These are phyloP conservation scores for Python bivittatus DNA, from an alignment of 2,113 vertebrate genomes.

Conservation along the genomic window DNA sequence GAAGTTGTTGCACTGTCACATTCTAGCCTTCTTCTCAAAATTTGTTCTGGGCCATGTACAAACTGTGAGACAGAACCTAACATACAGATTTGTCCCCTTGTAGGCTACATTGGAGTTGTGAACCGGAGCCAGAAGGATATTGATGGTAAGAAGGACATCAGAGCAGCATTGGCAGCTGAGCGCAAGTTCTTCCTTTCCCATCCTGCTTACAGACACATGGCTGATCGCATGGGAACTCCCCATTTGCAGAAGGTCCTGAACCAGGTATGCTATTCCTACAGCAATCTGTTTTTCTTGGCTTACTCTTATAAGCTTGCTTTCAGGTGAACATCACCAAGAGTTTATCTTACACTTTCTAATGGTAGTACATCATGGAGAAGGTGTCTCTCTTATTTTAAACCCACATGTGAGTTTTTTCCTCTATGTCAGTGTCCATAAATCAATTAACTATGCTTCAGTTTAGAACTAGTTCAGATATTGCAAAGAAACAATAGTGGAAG, in stretches of 20 bases:
- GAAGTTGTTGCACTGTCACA: not conserved
- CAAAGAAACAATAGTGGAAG: not conserved
- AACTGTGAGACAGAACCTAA: not conserved
- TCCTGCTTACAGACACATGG: constrained; percentile 91
- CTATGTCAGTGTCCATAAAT: not conserved
- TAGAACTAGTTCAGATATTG: not conserved
- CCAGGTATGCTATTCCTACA: constrained; percentile 76
- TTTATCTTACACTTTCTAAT: not conserved
- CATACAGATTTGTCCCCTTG: not conserved
- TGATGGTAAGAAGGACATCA: constrained; percentile 93
- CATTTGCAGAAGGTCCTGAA: constrained; percentile 93
- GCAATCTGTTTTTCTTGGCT: not conserved
- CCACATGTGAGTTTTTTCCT: not conserved
- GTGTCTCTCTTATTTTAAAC: not conserved
- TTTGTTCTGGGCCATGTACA: not conserved
- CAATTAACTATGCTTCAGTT: not conserved
- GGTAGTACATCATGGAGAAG: rapidly evolving
- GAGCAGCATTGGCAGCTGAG: constrained; percentile 86
- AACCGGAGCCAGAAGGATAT: constrained; percentile 99
- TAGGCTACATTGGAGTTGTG: constrained; percentile 95
- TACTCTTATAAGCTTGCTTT: not conserved
- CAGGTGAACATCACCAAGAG: not conserved
- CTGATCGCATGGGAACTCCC: constrained; percentile 94
- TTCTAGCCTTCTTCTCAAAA: not conserved
- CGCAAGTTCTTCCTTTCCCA: constrained; percentile 97